phyloP scores from a whole-genome alignment of 2,797 vertebrate species.

The Urocyon cinereoargenteus region DNA sequence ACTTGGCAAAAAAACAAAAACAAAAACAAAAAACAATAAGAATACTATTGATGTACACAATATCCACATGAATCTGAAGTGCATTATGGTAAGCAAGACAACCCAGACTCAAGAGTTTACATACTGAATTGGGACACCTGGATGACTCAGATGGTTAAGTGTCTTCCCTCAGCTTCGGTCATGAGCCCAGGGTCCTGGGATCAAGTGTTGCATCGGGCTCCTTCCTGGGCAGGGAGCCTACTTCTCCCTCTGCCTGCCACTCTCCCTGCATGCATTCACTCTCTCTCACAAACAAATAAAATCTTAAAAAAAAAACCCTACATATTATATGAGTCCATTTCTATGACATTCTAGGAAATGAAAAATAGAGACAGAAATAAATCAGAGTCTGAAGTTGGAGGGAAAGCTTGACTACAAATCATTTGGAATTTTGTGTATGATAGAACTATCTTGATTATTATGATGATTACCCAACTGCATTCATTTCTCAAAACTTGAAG shows the following conservation, averaged over 20 bases:
- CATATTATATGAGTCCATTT: neutral
- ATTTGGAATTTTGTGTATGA: neutral
- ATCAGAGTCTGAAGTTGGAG: neutral
- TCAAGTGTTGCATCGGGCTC: too few species aligned
- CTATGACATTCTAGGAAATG: neutral
- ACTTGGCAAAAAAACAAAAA: neutral
- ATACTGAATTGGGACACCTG: neutral
- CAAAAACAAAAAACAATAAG: neutral
- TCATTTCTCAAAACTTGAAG: conserved; percentile 38
- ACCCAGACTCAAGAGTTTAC: neutral
- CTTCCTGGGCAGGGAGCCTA: too few species aligned
- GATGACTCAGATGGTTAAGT: too few species aligned
- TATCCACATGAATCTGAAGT: conserved; percentile 13
- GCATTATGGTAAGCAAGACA: neutral
- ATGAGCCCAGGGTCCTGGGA: too few species aligned
- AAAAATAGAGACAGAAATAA: conserved; percentile 11
- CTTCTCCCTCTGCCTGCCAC: too few species aligned
- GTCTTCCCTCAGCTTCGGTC: too few species aligned
- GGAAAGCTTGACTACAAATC: neutral
- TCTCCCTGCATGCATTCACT: too few species aligned
- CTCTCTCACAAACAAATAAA: too few species aligned
- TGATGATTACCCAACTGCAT: neutral
- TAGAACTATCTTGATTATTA: conserved; percentile 47
- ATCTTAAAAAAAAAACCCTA: neutral
- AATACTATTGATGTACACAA: neutral